phyloP scores from a whole-genome alignment of 2,888 invertebrate genomes.

The Hecatera dysodea region DNA sequence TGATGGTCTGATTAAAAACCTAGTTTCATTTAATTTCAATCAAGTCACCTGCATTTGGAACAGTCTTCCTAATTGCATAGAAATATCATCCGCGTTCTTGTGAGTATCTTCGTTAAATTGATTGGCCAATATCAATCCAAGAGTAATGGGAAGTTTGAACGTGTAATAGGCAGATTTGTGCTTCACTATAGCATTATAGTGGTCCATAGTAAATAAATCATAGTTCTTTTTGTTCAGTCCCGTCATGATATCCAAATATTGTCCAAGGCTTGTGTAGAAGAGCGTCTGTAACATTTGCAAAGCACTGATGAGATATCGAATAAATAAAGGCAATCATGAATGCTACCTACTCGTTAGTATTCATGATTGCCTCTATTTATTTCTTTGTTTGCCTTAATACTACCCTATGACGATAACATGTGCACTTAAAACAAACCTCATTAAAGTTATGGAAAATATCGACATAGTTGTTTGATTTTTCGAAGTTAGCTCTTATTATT shows the following conservation, averaged over 20 bases:
- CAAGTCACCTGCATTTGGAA: constrained; percentile 96
- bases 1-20: background rate
- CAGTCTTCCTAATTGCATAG: constrained; percentile 96
- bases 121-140: constrained; percentile 95
- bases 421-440: constrained; percentile 87
- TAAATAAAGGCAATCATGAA: background rate
- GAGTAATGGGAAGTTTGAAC: constrained; percentile 95
- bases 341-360: too few relatives aligned
- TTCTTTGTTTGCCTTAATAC: too few relatives aligned
- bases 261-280: constrained; percentile 94
- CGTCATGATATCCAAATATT: constrained; percentile 94
- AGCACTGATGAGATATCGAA: background rate
- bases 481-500: constrained; percentile 93
- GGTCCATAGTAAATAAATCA: constrained; percentile 93
- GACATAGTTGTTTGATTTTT: constrained; percentile 92
- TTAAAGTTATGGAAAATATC: constrained; percentile 94
- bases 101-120: constrained; percentile 92
- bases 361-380: too few relatives aligned
- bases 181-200: constrained; percentile 95
- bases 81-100: constrained; percentile 93
- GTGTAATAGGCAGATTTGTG: constrained; percentile 97
- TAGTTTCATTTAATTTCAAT: background rate
- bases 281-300: constrained; percentile 71
- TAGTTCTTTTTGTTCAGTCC: constrained; percentile 73
- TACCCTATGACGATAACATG: background rate